Evolutionary conservation across 2,113 vertebrate genomes (phyloP), one percentile per base, ranked within the genome.

Genomic region (Oncorhynchus nerka): DNA sequence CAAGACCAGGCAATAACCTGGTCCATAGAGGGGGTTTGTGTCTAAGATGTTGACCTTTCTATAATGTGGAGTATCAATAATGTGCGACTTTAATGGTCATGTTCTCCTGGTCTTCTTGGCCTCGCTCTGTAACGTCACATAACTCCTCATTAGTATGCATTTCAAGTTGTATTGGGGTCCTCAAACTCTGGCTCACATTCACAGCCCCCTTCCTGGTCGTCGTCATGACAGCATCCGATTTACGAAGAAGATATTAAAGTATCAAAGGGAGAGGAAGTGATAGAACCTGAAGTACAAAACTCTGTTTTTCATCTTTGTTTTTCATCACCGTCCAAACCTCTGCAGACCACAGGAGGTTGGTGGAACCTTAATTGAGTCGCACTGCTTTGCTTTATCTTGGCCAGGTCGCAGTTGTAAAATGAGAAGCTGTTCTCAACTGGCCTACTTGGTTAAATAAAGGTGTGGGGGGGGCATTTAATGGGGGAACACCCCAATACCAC

Each of bases 61-160:
- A 3, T 69, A 11, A n/a, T 34, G 19, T 69, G 39, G 3, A 5
- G 9, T 45, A 22, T 24, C 64, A 24, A 19, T 76, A 79, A 69
- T 70, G 68, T 49, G 57, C 15, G 51, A 51, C 76, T 72, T 72
- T 82, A 81, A 87, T 77, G 80, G 45, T 34, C 45, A 74, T 72
- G 64, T 45, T 81, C 74, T 75, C 48, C 59, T 49, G 71, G 71
- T 72, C 66, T 80, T 45, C 68, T 16, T 55, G 51, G 51, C 15
- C 16, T 45, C 39, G 16, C 68, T 80, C 49, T 69, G 75, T 75
- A 71, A 75, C 61, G 55, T 74, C 28, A 59, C 75, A 86, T 87
- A 77, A 78, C 83, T 83, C 77, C 77, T 77, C 71, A 71, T 85
- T 87, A 79, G 22, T 15, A 3, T n/a, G 45, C 68, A 5, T 26